Base-by-base conservation (phyloP, 2,888 invertebrate species). In the Chrysolina oricalcia region DNA sequence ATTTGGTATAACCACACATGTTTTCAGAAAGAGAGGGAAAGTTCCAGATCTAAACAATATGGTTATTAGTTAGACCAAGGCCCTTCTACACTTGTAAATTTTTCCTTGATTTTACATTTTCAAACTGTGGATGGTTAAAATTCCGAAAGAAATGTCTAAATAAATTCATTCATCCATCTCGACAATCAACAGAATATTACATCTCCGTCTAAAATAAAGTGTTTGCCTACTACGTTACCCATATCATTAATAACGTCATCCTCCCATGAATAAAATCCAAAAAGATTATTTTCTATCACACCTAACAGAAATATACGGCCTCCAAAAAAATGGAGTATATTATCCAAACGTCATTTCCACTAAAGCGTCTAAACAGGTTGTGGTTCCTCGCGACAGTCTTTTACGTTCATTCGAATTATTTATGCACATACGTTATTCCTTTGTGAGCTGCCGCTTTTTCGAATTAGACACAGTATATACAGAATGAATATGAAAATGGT, bases 391-490 rank as follows among this genome's bases (percentile, higher is more conserved):
- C 81, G 83, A 85, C 83, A 84, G 85, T 84, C 85, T 86, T 84
- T 86, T 81, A 84, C 81, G 84, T 84, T 85, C 85, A 84, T 86
- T 83, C 85, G 83, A 82, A 85, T 86, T 85, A 86, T 84, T 82
- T 86, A 86, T 86, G 86, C 84, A 83, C 85, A 86, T 86, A 86
- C 81, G 83, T 85, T 85, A 83, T 76, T 76, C 79, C 84, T 86
- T 85, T 86, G 85, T 86, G 78, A 81, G 81, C 84, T 81, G 85
- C 85, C 85, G 85, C 85, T 82, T 82, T 84, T 81, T 74, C 71
- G 77, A 82, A 84, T 84, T 81, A 80, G 83, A 80, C 82, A 84
- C 83, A 83, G 81, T 81, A 76, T 81, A 82, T 81, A 80, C 78
- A 81, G 82, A 81, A 81, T 83, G 83, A 84, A 83, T 84, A 79